phyloP scores from a whole-genome alignment of 2,113 vertebrate genomes.

The Raphicerus campestris region DNA sequence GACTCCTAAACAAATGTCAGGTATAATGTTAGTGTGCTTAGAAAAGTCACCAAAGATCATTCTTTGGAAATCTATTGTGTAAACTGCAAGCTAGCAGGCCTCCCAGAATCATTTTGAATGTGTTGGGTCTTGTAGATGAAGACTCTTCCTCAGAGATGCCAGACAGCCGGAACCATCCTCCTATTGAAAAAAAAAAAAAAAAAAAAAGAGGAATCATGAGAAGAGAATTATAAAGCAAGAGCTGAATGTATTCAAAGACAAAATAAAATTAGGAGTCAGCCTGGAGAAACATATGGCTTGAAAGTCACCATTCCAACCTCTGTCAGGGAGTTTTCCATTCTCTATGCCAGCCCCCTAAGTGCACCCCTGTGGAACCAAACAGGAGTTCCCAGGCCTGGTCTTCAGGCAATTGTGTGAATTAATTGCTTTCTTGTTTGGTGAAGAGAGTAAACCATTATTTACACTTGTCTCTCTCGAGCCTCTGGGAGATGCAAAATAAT shows the following conservation, averaged over 20 bases:
- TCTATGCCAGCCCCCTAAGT: slow-evolving; percentile 50
- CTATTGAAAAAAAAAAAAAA: slow-evolving; percentile 57
- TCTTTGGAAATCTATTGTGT: slow-evolving; percentile 76
- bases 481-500: slow-evolving; percentile 46
- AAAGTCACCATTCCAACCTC: slow-evolving; percentile 71
- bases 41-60: slow-evolving; percentile 76
- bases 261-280: slow-evolving; percentile 73
- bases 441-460: slow-evolving; percentile 35
- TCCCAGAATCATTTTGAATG: slow-evolving; percentile 68
- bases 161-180: slow-evolving; percentile 71
- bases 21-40: slow-evolving; percentile 76
- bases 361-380: slow-evolving; percentile 44
- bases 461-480: slow-evolving; percentile 52
- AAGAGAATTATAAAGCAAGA: slow-evolving; percentile 72
- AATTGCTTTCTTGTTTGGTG: slow-evolving; percentile 58
- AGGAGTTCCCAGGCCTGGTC: slow-evolving; percentile 33
- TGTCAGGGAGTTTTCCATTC: slow-evolving; percentile 54
- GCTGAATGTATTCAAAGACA: slow-evolving; percentile 71
- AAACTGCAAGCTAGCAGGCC: slow-evolving; percentile 62
- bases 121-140: slow-evolving; percentile 60
- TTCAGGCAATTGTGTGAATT: slow-evolving; percentile 44
- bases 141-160: slow-evolving; percentile 71
- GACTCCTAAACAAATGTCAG: slow-evolving; percentile 77
- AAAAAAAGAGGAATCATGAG: slow-evolving; percentile 62
- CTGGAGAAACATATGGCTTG: slow-evolving; percentile 74